These are phyloP conservation scores for Bugulina stolonifera DNA, from an alignment of 2,888 invertebrate genomes.

Conservation along the genomic window DNA sequence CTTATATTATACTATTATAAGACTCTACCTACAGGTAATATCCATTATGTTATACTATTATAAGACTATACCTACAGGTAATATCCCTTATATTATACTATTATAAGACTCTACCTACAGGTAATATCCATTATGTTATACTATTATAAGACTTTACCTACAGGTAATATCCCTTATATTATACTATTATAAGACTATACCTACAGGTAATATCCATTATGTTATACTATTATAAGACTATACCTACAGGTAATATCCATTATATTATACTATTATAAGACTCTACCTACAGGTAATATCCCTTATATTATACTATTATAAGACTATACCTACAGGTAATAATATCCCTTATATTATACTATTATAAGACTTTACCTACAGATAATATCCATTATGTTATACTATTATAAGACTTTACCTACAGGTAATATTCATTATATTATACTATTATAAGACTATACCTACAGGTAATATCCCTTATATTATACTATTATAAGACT, in stretches of 20 bases:
- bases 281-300: conserved; percentile 48
- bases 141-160: conserved; percentile 50
- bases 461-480: background rate
- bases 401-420: conserved; percentile 51
- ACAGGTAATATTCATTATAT: conserved; percentile 39
- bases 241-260: background rate
- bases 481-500: background rate
- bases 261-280: conserved; percentile 53
- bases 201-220: background rate
- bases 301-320: background rate
- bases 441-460: background rate
- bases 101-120: background rate
- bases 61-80: background rate
- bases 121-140: conserved; percentile 52
- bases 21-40: conserved; percentile 48
- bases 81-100: background rate
- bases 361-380: background rate
- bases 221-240: background rate
- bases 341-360: background rate
- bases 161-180: conserved; percentile 38
- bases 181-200: background rate
- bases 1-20: conserved; percentile 54
- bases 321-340: background rate
- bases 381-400: conserved; percentile 49
- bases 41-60: background rate